Evolutionary conservation across 2,113 vertebrate species (phyloP).

Genomic region (Bostrychus sinensis): DNA sequence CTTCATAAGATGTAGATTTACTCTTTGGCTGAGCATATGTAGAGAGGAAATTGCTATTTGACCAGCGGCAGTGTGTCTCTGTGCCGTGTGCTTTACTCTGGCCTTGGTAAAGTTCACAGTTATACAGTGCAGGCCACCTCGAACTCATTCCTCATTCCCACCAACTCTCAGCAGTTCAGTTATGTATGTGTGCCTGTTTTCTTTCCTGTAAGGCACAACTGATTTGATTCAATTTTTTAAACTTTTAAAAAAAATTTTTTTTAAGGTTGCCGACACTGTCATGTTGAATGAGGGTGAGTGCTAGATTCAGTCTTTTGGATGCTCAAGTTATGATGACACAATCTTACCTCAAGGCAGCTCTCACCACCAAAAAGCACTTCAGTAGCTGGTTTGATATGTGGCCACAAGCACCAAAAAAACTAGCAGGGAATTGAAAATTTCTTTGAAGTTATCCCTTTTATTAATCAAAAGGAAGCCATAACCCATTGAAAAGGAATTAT

Average conservation of each 20-base stretch:
- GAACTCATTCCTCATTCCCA: conserved; percentile 26
- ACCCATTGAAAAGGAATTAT: conserved; percentile 40
- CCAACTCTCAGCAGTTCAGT: conserved; percentile 27
- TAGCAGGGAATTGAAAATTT: not conserved
- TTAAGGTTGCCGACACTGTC: conserved; percentile 33
- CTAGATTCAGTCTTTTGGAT: conserved; percentile 16
- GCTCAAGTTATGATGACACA: conserved; percentile 43
- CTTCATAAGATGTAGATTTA: conserved; percentile 57
- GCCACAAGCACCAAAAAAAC: conserved; percentile 3
- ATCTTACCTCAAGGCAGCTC: conserved; percentile 14
- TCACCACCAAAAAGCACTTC: not conserved
- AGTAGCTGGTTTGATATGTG: not conserved
- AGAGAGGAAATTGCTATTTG: conserved; percentile 63
- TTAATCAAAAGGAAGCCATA: conserved; percentile 30
- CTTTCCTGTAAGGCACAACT: conserved; percentile 37
- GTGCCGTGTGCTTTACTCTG: conserved; percentile 32
- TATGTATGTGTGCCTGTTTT: conserved; percentile 65
- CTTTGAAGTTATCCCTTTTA: conserved; percentile 36
- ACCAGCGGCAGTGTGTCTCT: conserved; percentile 20
- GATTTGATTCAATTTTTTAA: conserved; percentile 49
- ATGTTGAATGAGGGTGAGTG: conserved; percentile 32
- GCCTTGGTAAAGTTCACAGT: conserved; percentile 44
- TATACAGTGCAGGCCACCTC: conserved; percentile 31
- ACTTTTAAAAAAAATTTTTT: not conserved
- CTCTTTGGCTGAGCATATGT: conserved; percentile 44